Base-by-base conservation (phyloP, 2,888 invertebrate genomes). In the Sussaba pulchella region DNA sequence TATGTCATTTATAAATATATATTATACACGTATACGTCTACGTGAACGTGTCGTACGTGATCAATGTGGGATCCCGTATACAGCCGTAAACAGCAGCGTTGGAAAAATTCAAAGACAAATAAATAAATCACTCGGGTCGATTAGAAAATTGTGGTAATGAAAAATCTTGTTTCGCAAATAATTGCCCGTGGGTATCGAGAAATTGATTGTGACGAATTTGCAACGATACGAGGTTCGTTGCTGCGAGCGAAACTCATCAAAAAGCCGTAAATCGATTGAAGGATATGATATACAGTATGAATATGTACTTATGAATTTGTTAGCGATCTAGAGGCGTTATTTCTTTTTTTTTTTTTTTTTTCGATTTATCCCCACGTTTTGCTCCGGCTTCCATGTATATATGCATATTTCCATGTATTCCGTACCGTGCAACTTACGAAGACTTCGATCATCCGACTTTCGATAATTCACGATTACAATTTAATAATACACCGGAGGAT, bases 391-490 rank as follows among this genome's bases (percentile, higher is more conserved):
- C n/a, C n/a, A n/a, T n/a, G n/a, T n/a, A n/a, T n/a, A n/a, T n/a
- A n/a, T n/a, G n/a, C n/a, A n/a, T n/a, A n/a, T n/a, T n/a, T n/a
- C n/a, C n/a, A n/a, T n/a, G n/a, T n/a, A n/a, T n/a, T n/a, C n/a
- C n/a, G n/a, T n/a, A n/a, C n/a, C n/a, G n/a, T n/a, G n/a, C n/a
- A n/a, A n/a, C n/a, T 31, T 3, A 17, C 36, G 31, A 31, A 31
- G 31, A 31, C 31, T n/a, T 17, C 57, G 14, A 36, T 31, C 8
- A 73, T 73, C 64, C 31, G 39, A 45, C 54, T 67, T 72, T 80
- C 52, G 71, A 75, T 71, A 72, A 80, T 80, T 59, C 39, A 52
- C 64, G 43, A 57, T 80, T 75, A 80, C 66, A 75, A 75, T 75
- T 80, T 75, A 80, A 80, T 80, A 52, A 61, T 41, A 72, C 14